Evolutionary conservation across 2,113 vertebrate species (phyloP).

Genomic region (Xyrauchen texanus): DNA sequence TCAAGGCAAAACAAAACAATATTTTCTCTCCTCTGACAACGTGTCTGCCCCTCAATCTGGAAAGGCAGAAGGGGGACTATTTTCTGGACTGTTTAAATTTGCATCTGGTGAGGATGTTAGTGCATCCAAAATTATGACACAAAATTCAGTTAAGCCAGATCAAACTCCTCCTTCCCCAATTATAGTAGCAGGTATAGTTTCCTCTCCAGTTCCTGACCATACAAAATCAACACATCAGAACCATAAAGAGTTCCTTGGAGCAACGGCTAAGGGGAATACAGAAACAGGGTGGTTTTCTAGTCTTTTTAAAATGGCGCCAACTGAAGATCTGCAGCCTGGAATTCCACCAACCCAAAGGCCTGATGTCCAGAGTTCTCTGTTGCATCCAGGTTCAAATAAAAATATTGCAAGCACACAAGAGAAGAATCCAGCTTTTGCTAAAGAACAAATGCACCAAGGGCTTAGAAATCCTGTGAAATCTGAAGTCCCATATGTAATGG

Average conservation of each 20-base stretch:
- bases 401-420: conserved; percentile 42
- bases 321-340: conserved; percentile 29
- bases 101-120: conserved; percentile 65
- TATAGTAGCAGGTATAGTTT: background rate
- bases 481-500: background rate
- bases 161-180: conserved; percentile 34
- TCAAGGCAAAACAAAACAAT: conserved; percentile 69
- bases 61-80: conserved; percentile 61
- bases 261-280: conserved; percentile 51
- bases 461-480: background rate
- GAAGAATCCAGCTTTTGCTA: conserved; percentile 39
- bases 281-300: conserved; percentile 74
- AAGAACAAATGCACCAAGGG: conserved; percentile 1
- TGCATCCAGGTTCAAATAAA: conserved; percentile 50
- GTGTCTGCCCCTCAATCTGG: conserved; percentile 56
- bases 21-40: conserved; percentile 73
- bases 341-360: conserved; percentile 1
- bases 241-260: background rate
- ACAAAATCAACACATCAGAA: conserved; percentile 27
- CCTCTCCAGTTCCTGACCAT: conserved; percentile 20
- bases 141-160: conserved; percentile 50
- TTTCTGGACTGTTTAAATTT: conserved; percentile 72
- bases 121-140: conserved; percentile 43
- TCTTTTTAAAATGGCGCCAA: conserved; percentile 60
- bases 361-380: conserved; percentile 22